These are phyloP conservation scores for Aphodius sticticus DNA, from an alignment of 2,888 invertebrate genomes.

Conservation along the genomic window DNA sequence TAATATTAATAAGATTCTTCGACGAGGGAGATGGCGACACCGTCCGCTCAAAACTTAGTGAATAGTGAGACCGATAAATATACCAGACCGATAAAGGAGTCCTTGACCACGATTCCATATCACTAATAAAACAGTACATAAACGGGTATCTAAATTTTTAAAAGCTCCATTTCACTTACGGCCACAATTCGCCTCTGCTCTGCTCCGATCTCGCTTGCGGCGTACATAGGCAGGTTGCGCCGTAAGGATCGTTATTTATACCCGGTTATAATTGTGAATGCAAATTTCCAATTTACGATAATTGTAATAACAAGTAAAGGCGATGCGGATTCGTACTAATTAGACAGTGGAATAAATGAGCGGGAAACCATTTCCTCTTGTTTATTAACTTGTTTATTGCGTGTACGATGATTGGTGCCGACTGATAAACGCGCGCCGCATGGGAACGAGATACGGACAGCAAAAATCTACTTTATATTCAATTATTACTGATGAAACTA, in stretches of 20 bases:
- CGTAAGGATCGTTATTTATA: neutral
- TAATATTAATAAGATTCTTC: neutral
- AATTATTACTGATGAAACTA: neutral
- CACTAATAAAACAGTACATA: neutral
- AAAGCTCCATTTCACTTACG: neutral
- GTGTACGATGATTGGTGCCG: neutral
- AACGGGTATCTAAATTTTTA: neutral
- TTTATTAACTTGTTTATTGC: conserved; percentile 4
- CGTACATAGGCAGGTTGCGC: neutral
- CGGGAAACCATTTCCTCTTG: conserved; percentile 4
- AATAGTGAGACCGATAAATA: neutral
- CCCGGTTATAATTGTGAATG: conserved; percentile 9
- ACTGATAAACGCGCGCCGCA: neutral
- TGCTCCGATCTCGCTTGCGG: neutral
- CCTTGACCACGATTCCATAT: neutral
- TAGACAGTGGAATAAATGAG: conserved; percentile 4
- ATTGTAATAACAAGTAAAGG: conserved; percentile 8
- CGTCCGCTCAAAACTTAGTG: neutral
- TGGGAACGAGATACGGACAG: neutral
- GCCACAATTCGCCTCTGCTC: neutral
- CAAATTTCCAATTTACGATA: conserved; percentile 18
- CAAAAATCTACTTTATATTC: neutral
- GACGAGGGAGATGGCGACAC: neutral
- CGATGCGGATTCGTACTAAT: conserved; percentile 5
- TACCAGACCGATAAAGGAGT: neutral